Percentiles rank a stretch among this genome's conserved stretches.
Conservation (phyloP, 64 coral and sea anemone genomes). For the Stichodactyla mertensii region DNA sequence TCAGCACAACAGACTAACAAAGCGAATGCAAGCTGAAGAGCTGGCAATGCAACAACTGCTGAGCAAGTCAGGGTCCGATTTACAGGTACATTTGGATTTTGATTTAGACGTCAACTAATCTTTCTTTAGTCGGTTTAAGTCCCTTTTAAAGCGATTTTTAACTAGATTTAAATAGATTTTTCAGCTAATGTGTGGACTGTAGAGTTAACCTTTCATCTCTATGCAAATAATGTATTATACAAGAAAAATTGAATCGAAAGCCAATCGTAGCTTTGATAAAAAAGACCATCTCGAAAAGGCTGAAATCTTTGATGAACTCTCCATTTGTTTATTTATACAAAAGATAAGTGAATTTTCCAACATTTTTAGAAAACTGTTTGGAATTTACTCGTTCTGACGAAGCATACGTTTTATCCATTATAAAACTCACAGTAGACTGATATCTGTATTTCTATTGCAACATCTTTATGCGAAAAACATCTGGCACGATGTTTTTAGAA, state of each 20-base stretch:
- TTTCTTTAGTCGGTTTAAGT: background rate
- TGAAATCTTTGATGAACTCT: background rate
- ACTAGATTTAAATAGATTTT: conserved; percentile 11
- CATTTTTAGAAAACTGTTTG: too few species aligned
- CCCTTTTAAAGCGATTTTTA: conserved; percentile 20
- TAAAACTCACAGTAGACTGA: background rate
- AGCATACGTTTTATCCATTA: background rate
- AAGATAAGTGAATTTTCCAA: too few species aligned
- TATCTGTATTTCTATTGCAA: background rate
- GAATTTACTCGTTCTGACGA: background rate
- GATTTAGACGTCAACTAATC: background rate
- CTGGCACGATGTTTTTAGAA: background rate
- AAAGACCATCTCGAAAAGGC: background rate
- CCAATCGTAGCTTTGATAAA: background rate
- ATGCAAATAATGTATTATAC: background rate
- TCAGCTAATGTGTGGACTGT: background rate
- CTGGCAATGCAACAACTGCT: background rate
- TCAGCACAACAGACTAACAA: background rate
- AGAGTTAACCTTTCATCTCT: conserved; percentile 12
- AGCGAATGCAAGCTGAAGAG: background rate
- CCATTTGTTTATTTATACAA: too few species aligned
- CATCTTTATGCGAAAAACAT: conserved; percentile 1
- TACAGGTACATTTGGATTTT: background rate
- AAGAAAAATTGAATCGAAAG: background rate
- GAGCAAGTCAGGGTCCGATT: background rate